Evolutionary conservation across 2,797 vertebrate species (phyloP), one percentile per base, ranked within the genome.

Genomic region (Columba guinea): DNA sequence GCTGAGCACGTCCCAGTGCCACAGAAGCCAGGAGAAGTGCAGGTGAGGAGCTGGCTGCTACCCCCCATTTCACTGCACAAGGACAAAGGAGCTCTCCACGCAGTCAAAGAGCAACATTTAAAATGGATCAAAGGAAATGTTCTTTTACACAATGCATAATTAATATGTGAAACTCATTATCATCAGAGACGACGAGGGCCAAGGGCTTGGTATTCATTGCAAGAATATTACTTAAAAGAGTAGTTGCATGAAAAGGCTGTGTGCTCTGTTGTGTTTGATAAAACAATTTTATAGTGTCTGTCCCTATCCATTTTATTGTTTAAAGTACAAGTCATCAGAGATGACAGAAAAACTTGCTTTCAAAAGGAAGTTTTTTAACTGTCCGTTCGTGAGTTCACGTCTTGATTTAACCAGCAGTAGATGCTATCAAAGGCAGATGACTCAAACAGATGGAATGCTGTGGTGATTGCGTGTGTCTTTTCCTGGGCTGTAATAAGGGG

Each of bases 111-210:
- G 27, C 56, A 84, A 63, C 71, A 79, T 76, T 87, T 93, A 88
- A 93, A 93, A 93, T 30, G 49, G 60, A 93, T 95, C 81, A 95
- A 94, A 92, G 53, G 34, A 95, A 92, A 71, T 67, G 46, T 60
- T 90, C 32, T 83, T 74, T 92, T 81, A 62, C 58, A 92, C n/a
- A 63, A 73, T 78, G 41, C 58, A 65, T 93, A 92, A 94, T 95
- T 78, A 87, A 89, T 91, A 77, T 8, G 12, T 83, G 83, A 90
- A 83, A 90, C 32, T 93, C 21, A 71, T 89, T 84, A 77, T 53
- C 2, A 2, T 90, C 58, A 55, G 56, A 74, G 34, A 65, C 14
- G 35, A 46, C 1, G 7, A 41, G 53, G 77, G 46, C 46, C 68
- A 94, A 85, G 24, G 19, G 30, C 39, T n/a, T 49, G 39, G 9